Base-by-base conservation (phyloP, 2,113 vertebrate genomes). In the Meleagris gallopavo region DNA sequence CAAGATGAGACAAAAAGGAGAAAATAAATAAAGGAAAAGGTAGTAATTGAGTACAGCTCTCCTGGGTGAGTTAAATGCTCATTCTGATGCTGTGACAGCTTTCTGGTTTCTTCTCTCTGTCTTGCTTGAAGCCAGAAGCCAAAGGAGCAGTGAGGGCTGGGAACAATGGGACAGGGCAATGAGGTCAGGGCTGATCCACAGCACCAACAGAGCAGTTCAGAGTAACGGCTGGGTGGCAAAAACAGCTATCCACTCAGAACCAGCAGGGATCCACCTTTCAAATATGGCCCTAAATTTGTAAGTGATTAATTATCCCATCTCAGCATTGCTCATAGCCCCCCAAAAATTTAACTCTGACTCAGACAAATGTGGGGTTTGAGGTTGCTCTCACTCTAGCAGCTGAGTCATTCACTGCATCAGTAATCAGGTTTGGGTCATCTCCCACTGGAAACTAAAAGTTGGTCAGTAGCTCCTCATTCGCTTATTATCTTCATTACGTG, bases 401-500 rank as follows among this genome's bases (percentile, higher is more conserved):
- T 1, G 1, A 75, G 57, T 75, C 48, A 5, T 61, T 64, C 19
- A 1, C 43, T 65, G 40, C 40, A 54, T 21, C 0, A 6, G n/a
- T 32, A 91, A 61, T n/a, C 3, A 1, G 29, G 38, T 70, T 77
- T 41, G 76, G 70, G 45, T 64, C 83, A 34, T 76, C 67, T 85
- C 86, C 40, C 50, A 30, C 81, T 60, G 8, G 36, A 89, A 54
- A 92, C 48, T 89, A 71, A 87, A 24, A 30, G 48, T n/a, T 11
- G 30, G 34, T 13, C 75, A 41, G 75, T 58, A 94, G 75, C 79
- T 93, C 83, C 86, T 88, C 1, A 0, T 85, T 84, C 87, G 67
- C 58, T 83, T 78, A 79, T 97, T 88, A 93, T 66, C 80, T 89
- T 94, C 88, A 73, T 83, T 95, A 86, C 69, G 80, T 86, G 71